phyloP scores from a whole-genome alignment of 2,797 vertebrate species.

The Melanogrammus aeglefinus region DNA sequence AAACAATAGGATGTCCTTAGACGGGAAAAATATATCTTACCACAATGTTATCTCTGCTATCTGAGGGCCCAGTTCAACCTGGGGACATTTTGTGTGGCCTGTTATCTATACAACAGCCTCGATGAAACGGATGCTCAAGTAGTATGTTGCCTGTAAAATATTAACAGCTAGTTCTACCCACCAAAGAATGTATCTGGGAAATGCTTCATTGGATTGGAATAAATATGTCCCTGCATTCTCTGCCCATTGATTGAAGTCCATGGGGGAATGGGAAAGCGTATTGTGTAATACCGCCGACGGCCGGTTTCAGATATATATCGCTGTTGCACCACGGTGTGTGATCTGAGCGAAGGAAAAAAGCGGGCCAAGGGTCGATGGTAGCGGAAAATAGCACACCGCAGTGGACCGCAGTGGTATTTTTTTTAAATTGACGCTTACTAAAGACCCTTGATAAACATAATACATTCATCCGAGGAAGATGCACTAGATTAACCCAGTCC shows the following conservation, averaged over 20 bases:
- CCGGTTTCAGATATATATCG: conserved; percentile 63
- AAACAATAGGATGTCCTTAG: background rate
- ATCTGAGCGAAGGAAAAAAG: conserved; percentile 52
- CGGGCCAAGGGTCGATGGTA: conserved; percentile 42
- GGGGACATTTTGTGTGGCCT: conserved; percentile 12
- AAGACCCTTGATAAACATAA: conserved; percentile 24
- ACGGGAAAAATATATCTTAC: background rate
- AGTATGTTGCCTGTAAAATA: conserved; percentile 18
- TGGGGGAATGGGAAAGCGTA: conserved; percentile 57
- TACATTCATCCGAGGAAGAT: conserved; percentile 19
- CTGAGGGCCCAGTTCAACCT: background rate
- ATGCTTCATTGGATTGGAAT: conserved; percentile 46
- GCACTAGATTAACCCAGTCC: background rate
- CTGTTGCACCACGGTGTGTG: conserved; percentile 53
- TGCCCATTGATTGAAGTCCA: conserved; percentile 30
- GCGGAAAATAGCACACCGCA: conserved; percentile 51
- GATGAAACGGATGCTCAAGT: conserved; percentile 15
- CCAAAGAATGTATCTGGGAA: conserved; percentile 42
- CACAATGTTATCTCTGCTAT: background rate
- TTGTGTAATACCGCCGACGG: conserved; percentile 72
- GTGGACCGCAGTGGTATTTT: conserved; percentile 48
- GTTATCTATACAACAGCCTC: conserved; percentile 5
- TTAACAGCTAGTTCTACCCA: conserved; percentile 21
- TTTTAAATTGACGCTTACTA: conserved; percentile 22
- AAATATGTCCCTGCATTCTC: conserved; percentile 42